These are phyloP conservation scores for Megaceryle torquata DNA, from an alignment of 2,113 vertebrate species.

Conservation along the genomic window DNA sequence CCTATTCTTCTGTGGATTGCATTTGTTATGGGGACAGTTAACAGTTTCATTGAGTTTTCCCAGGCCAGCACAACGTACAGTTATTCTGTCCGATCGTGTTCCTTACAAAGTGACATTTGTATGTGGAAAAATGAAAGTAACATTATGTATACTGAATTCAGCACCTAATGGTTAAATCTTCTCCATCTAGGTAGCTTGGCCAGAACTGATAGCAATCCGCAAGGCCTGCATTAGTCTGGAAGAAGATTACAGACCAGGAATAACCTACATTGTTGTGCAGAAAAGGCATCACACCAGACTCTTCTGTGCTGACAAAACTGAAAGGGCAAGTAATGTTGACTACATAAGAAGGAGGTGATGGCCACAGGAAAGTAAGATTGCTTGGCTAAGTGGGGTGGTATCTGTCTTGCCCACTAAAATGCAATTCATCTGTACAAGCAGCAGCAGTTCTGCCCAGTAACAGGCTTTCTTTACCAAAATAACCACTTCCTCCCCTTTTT, in stretches of 20 bases:
- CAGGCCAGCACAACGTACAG: not conserved
- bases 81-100: not conserved
- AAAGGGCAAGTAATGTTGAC: conserved; percentile 82
- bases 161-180: not conserved
- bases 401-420: not conserved
- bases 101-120: rapidly evolving
- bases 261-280: conserved; percentile 99
- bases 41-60: not conserved
- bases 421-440: not conserved
- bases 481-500: not conserved
- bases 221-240: conserved; percentile 99
- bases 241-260: conserved; percentile 96
- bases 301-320: conserved; percentile 97
- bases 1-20: not conserved
- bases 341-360: not conserved
- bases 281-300: conserved; percentile 97
- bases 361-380: not conserved
- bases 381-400: not conserved
- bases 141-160: not conserved
- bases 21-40: not conserved
- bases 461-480: not conserved
- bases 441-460: not conserved
- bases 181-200: conserved; percentile 91
- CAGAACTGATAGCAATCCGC: conserved; percentile 96
- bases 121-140: not conserved